Conservation (phyloP, 1,140 invertebrate species). For the Oryzaephilus surinamensis region DNA sequence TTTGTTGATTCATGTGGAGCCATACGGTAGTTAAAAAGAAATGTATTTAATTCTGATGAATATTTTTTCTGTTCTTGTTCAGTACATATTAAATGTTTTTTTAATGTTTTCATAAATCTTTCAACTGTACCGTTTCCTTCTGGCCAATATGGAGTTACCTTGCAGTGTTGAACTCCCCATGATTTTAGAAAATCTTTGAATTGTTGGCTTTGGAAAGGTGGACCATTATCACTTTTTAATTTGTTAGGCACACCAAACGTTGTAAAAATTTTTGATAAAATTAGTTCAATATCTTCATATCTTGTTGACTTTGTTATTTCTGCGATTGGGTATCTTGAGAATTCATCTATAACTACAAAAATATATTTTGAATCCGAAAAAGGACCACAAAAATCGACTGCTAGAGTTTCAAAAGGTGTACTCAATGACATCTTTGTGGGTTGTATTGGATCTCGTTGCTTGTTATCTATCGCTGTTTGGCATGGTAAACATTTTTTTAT, state of each 20-base stretch:
- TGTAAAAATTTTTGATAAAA: conserved; percentile 7
- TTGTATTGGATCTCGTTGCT: conserved; percentile 5
- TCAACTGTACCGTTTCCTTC: conserved; percentile 9
- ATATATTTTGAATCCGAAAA: conserved; percentile 10
- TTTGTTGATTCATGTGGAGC: not conserved
- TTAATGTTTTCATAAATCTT: conserved; percentile 9
- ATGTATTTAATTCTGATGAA: conserved; percentile 1
- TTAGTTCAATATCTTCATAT: conserved; percentile 2
- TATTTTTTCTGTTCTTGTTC: conserved; percentile 1
- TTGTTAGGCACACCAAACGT: conserved; percentile 22
- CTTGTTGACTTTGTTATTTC: conserved; percentile 4
- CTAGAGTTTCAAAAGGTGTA: conserved; percentile 6
- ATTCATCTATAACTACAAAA: conserved; percentile 10
- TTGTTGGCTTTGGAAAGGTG: conserved; percentile 24
- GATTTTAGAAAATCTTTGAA: conserved; percentile 20
- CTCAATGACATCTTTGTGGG: not conserved
- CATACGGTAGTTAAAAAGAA: conserved; percentile 4
- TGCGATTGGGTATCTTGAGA: conserved; percentile 5
- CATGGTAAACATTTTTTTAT: conserved; percentile 14
- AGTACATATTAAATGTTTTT: conserved; percentile 4
- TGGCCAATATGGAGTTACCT: conserved; percentile 9
- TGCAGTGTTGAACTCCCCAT: conserved; percentile 1
- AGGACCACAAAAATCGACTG: conserved; percentile 9
- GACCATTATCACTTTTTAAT: conserved; percentile 28
- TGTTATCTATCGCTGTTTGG: conserved; percentile 4